phyloP scores from a whole-genome alignment of 2,797 vertebrate genomes.

The Lophotriccus pileatus region DNA sequence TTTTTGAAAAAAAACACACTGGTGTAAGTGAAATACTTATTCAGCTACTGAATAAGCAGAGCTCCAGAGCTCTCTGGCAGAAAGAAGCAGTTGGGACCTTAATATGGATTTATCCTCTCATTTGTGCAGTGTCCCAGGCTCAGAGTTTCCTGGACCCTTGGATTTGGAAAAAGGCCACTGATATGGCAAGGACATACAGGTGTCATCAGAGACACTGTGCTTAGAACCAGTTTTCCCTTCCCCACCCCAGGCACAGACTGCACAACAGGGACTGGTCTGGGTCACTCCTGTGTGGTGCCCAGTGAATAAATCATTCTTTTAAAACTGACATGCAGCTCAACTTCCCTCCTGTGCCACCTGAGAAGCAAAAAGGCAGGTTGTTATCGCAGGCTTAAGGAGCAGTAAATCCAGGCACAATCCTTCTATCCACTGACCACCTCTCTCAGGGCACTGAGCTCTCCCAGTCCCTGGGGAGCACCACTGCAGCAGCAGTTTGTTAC shows the following conservation, averaged over 20 bases:
- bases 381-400: background rate
- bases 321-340: background rate
- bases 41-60: background rate
- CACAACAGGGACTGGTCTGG: background rate
- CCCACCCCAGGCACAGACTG: background rate
- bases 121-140: background rate
- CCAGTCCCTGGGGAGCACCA: background rate
- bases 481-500: slow-evolving; percentile 66
- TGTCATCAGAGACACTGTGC: background rate
- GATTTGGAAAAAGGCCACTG: background rate
- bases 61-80: background rate
- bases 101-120: background rate
- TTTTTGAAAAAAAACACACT: background rate
- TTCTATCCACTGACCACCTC: background rate
- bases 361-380: background rate
- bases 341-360: background rate
- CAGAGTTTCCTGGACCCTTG: background rate
- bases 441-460: background rate
- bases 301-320: background rate
- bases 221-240: background rate
- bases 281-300: background rate
- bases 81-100: background rate
- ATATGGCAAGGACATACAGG: background rate
- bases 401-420: background rate
- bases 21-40: background rate